Evolutionary conservation across 2,113 vertebrate species (phyloP), one percentile per base, ranked within the genome.

Genomic region (Pluvianellus socialis): DNA sequence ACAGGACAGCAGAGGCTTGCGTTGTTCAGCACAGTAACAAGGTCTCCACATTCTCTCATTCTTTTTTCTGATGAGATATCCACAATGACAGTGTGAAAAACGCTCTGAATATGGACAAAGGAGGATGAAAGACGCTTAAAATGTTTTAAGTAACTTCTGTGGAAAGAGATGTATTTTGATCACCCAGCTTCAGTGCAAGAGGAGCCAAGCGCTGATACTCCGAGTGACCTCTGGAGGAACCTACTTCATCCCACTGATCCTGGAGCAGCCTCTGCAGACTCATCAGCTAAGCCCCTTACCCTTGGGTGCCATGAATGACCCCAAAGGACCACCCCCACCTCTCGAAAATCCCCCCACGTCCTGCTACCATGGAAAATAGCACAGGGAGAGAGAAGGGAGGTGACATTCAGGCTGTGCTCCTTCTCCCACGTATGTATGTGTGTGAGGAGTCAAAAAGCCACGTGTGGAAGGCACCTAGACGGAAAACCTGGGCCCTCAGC

Each of bases 381-480:
- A 23, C 22, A 8, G 33, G 44, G 58, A 59, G 58, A 40, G 24
- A 40, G 80, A 14, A 56, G 10, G n/a, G 38, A 82, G 38, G 12
- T 24, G 56, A 8, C 19, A 12, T 28, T 53, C 15, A 23, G 68
- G 49, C 28, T 2, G 4, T 1, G 3, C 20, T 58, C 32, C 0
- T 50, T 42, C 19, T 92, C 44, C n/a, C 52, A 24, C 38, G 38
- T 38, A 38, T 38, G 38, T 38, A 38, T 38, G 38, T 38, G 38
- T 0, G 1, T 1, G 4, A 28, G 35, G 14, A 32, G 15, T 73
- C 76, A 38, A 35, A 40, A 76, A 53, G 14, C 12, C 42, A 44
- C 0, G 0, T 20, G 23, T 14, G 32, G n/a, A 75, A 72, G 12
- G 8, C 14, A 7, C 28, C n/a, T 28, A 0, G 0, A 70, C 62